A percentile compares a stretch with the other conserved stretches of the same genome.
Evolutionary conservation across 2,797 vertebrate genomes (phyloP).

Genomic region (Pantherophis vulpinus): DNA sequence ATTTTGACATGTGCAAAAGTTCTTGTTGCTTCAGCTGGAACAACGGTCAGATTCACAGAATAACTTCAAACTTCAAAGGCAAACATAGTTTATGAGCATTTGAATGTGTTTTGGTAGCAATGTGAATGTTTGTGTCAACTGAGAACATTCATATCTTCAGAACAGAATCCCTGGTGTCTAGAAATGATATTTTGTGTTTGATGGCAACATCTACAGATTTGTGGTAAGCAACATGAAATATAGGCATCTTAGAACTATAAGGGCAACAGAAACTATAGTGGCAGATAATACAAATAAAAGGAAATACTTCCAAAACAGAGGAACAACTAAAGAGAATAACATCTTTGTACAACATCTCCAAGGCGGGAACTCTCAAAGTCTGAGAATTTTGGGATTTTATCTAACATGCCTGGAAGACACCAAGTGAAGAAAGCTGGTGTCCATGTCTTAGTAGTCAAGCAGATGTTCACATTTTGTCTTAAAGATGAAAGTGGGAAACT

Average conservation of each 20-base stretch:
- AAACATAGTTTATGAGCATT: slow-evolving; percentile 42
- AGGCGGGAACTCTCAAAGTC: not conserved
- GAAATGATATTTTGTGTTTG: slow-evolving; percentile 2
- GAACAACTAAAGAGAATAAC: not conserved
- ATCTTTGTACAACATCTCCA: not conserved
- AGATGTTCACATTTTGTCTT: not conserved
- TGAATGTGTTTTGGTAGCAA: slow-evolving; percentile 59
- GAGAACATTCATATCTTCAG: not conserved
- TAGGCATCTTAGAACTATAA: not conserved
- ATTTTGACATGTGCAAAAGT: slow-evolving; percentile 44
- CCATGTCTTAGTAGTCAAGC: not conserved
- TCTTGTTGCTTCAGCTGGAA: slow-evolving; percentile 65
- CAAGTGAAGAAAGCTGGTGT: not conserved
- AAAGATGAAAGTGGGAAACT: not conserved
- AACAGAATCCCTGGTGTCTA: slow-evolving; percentile 26
- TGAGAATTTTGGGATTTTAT: not conserved
- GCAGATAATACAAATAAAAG: not conserved
- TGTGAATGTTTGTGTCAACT: slow-evolving; percentile 50
- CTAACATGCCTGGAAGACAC: not conserved
- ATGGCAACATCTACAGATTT: not conserved
- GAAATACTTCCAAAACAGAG: not conserved
- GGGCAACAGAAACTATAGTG: not conserved
- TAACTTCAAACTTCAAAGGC: slow-evolving; percentile 59
- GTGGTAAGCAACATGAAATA: not conserved
- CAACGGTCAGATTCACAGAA: slow-evolving; percentile 50